Evolutionary conservation across 2,888 invertebrate genomes (phyloP).

Genomic region (Germaria angustata): DNA sequence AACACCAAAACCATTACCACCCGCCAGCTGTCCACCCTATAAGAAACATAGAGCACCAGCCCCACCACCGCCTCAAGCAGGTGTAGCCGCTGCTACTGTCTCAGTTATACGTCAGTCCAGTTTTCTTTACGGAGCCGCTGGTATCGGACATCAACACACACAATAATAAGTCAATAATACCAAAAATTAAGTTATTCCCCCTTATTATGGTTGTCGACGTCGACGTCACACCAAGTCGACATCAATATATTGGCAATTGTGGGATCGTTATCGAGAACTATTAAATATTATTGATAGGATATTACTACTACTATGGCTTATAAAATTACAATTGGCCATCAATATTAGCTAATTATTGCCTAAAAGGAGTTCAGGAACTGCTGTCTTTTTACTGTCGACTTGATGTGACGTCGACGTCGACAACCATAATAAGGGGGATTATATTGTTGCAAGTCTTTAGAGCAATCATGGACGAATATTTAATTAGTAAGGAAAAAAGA

Average conservation of each 20-base stretch:
- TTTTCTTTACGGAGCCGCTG: slow-evolving; percentile 73
- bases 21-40: slow-evolving; percentile 72
- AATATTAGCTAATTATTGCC: too few species aligned
- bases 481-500: slow-evolving; percentile 8
- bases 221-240: too few species aligned
- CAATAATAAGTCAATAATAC: slow-evolving; percentile 47
- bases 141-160: slow-evolving; percentile 66
- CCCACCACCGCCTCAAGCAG: slow-evolving; percentile 76
- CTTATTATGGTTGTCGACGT: too few species aligned
- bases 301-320: too few species aligned
- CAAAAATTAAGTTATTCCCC: not conserved
- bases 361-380: too few species aligned
- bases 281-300: too few species aligned
- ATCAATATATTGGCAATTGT: too few species aligned
- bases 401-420: too few species aligned
- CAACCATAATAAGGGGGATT: too few species aligned
- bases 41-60: slow-evolving; percentile 77
- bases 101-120: slow-evolving; percentile 77
- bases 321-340: too few species aligned
- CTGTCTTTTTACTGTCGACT: too few species aligned
- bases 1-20: slow-evolving; percentile 70
- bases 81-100: slow-evolving; percentile 77
- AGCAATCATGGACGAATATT: slow-evolving; percentile 25
- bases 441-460: not conserved
- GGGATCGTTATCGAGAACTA: too few species aligned